Conservation (phyloP, 2,113 vertebrate species). For the Sorex araneus region DNA sequence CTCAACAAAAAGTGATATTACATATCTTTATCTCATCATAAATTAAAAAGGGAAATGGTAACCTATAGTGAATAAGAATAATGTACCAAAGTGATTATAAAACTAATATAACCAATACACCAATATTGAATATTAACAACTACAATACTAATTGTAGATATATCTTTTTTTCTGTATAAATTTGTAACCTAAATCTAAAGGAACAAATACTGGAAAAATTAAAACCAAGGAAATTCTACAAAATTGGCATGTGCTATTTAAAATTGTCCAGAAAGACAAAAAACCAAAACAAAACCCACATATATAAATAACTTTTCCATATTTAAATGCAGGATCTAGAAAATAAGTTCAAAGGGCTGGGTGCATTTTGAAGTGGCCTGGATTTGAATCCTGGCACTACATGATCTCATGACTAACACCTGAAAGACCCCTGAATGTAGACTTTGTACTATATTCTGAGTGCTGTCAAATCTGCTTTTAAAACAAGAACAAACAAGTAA, state of each 20-base stretch:
- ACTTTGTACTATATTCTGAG: no score
- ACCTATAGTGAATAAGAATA: slow-evolving; percentile 14
- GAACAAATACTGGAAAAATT: not conserved
- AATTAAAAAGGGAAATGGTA: slow-evolving; percentile 54
- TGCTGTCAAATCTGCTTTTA: no score
- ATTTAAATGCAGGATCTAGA: no score
- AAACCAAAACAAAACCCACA: not conserved
- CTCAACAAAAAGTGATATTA: slow-evolving; percentile 23
- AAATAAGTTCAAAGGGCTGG: no score
- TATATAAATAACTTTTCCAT: no score
- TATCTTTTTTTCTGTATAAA: not conserved
- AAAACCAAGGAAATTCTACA: not conserved
- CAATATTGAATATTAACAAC: not conserved
- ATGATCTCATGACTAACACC: no score
- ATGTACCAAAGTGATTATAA: slow-evolving; percentile 56
- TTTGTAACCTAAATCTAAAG: not conserved
- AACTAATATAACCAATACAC: slow-evolving; percentile 22
- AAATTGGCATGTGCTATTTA: not conserved
- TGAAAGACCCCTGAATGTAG: no score
- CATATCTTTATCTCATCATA: not conserved
- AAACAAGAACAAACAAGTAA: no score
- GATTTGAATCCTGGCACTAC: no score
- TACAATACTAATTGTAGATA: no score
- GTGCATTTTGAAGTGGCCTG: no score
- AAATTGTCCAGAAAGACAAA: not conserved